These are phyloP conservation scores for Chrysolina oricalcia DNA, from an alignment of 2,888 invertebrate genomes.

Conservation along the genomic window DNA sequence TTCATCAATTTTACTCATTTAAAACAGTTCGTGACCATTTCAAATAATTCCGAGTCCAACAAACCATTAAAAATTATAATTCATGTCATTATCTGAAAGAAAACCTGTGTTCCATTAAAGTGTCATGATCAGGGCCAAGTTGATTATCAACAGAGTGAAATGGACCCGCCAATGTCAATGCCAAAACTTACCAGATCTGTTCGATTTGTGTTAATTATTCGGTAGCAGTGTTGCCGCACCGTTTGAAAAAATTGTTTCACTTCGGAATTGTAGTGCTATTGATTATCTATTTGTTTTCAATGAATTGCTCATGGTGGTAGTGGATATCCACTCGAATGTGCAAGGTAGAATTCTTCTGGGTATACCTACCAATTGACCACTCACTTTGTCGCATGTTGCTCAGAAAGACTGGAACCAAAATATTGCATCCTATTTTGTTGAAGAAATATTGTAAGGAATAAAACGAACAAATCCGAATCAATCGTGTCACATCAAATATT, in stretches of 20 bases:
- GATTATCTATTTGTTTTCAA: too few relatives aligned
- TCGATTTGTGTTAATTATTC: slow-evolving; percentile 37
- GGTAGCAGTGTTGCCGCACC: slow-evolving; percentile 29
- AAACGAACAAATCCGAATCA: too few relatives aligned
- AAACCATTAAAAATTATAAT: slow-evolving; percentile 41
- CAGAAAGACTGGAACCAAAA: too few relatives aligned
- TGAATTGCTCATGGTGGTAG: too few relatives aligned
- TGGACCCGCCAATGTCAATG: slow-evolving; percentile 65
- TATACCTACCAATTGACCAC: too few relatives aligned
- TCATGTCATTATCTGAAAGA: slow-evolving; percentile 63
- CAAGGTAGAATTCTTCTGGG: too few relatives aligned
- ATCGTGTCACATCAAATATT: too few relatives aligned
- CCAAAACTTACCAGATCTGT: slow-evolving; percentile 55
- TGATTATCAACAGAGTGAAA: slow-evolving; percentile 50
- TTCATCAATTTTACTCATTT: neutral
- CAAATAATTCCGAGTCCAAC: neutral
- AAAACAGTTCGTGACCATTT: neutral
- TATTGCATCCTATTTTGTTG: too few relatives aligned
- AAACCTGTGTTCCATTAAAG: slow-evolving; percentile 64
- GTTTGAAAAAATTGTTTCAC: neutral
- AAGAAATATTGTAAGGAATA: too few relatives aligned
- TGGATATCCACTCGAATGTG: too few relatives aligned
- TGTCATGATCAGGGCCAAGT: slow-evolving; percentile 52
- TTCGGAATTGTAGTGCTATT: neutral
- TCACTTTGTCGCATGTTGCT: too few relatives aligned